Percentiles rank a stretch among this genome's conserved stretches.
Evolutionary conservation across 2,113 vertebrate genomes (phyloP).

Genomic region (Psephotus haematonotus): DNA sequence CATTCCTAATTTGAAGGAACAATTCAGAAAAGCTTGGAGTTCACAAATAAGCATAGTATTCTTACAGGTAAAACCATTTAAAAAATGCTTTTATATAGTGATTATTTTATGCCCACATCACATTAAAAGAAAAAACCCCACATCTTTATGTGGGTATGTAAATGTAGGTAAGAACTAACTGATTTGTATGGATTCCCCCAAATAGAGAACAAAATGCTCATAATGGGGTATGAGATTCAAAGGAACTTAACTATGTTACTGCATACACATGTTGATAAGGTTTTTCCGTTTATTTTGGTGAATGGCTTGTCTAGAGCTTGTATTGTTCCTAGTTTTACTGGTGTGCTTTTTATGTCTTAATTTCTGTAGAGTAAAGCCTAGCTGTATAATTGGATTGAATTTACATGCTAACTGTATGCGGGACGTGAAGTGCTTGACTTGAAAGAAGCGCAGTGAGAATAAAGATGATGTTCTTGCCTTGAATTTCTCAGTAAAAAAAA

Average conservation of each 20-base stretch:
- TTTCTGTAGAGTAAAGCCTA: constrained; percentile 22
- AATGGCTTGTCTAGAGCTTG: background rate
- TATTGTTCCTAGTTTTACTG: background rate
- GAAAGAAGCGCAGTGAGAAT: constrained; percentile 37
- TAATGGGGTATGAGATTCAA: background rate
- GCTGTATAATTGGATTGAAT: constrained; percentile 20
- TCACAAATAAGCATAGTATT: background rate
- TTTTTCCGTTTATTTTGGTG: background rate
- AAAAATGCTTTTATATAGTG: background rate
- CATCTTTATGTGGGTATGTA: background rate
- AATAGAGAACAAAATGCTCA: background rate
- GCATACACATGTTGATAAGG: background rate
- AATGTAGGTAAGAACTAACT: background rate
- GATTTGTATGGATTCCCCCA: background rate
- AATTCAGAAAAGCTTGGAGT: background rate
- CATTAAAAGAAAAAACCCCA: background rate
- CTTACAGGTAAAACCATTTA: background rate
- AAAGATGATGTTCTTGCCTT: constrained; percentile 39
- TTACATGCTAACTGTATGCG: background rate
- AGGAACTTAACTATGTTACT: background rate
- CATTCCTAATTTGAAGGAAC: background rate
- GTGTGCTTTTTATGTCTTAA: constrained; percentile 10
- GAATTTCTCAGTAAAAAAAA: background rate
- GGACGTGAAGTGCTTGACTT: background rate
- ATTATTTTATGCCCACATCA: background rate